Conservation (phyloP, 2,797 vertebrate genomes). For the Crax fasciolata region DNA sequence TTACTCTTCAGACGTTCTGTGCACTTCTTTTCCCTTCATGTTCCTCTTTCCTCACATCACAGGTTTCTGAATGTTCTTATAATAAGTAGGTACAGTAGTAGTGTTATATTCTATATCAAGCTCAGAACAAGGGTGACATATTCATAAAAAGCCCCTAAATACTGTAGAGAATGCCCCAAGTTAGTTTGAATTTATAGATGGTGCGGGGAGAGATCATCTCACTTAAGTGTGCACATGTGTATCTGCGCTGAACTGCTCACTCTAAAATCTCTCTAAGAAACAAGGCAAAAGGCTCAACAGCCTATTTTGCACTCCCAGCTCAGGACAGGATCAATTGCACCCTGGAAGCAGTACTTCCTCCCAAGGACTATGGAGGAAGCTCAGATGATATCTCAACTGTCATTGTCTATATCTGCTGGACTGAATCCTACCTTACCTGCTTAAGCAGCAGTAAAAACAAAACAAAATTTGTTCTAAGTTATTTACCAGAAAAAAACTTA, state of each 20-base stretch:
- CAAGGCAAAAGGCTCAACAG: fast-evolving
- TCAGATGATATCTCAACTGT: background rate
- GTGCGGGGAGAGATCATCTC: background rate
- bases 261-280: background rate
- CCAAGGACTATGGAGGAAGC: background rate
- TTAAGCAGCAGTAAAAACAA: background rate
- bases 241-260: fast-evolving
- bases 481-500: background rate
- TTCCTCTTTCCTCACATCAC: background rate
- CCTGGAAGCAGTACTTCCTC: background rate
- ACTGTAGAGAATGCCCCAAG: background rate
- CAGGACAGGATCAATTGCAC: background rate
- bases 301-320: fast-evolving
- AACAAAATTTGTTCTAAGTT: background rate
- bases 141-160: background rate
- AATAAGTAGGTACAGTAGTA: background rate
- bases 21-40: background rate
- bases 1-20: background rate
- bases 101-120: background rate
- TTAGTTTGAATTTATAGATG: background rate
- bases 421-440: background rate
- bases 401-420: background rate
- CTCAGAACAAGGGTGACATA: fast-evolving
- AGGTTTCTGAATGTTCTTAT: background rate
- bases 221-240: background rate